Percentiles rank a stretch among this genome's conserved stretches.
These are phyloP conservation scores for Oreochromis spilurus DNA, from an alignment of 2,113 vertebrate species.

Conservation along the genomic window DNA sequence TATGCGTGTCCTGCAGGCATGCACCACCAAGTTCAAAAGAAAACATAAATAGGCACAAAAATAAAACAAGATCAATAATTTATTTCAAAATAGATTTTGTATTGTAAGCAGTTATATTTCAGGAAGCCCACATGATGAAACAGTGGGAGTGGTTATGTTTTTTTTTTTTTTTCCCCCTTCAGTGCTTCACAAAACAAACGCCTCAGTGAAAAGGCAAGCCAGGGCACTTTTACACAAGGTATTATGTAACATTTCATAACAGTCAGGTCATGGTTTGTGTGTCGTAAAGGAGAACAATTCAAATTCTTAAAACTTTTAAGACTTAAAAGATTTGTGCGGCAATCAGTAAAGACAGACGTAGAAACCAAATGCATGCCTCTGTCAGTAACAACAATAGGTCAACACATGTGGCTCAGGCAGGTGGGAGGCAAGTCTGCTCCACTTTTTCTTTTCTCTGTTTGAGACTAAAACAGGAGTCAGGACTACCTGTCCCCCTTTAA, in stretches of 20 bases:
- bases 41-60: neutral
- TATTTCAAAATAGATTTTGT: constrained; percentile 49
- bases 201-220: neutral
- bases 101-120: neutral
- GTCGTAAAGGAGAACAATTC: neutral
- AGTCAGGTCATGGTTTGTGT: neutral
- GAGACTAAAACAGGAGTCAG: neutral
- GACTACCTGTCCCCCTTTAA: neutral
- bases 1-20: neutral
- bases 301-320: constrained; percentile 15
- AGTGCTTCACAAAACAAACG: neutral
- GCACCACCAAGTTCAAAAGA: neutral
- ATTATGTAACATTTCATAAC: neutral
- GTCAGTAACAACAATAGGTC: neutral
- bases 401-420: neutral
- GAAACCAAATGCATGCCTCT: neutral
- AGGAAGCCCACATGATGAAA: neutral
- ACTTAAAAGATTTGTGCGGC: neutral
- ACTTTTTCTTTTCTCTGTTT: neutral
- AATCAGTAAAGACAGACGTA: neutral
- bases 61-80: constrained; percentile 20
- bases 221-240: constrained; percentile 38
- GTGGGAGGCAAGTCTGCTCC: neutral
- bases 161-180: neutral
- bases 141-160: neutral